These are phyloP conservation scores for Cyrtonyx montezumae DNA, from an alignment of 2,113 vertebrate species.

Conservation along the genomic window DNA sequence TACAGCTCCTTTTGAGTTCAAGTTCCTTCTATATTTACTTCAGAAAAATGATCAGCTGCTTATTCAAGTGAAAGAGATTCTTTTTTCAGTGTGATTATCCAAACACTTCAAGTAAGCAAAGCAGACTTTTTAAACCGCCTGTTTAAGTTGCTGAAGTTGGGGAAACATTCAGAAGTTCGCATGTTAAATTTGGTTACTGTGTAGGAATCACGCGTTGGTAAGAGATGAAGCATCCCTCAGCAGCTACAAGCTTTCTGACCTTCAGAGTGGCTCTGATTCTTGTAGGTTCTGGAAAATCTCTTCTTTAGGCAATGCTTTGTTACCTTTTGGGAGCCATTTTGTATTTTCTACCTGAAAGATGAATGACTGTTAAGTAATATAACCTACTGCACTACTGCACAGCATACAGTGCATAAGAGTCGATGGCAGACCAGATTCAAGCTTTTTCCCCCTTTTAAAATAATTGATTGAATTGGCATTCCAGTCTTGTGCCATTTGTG, in stretches of 20 bases:
- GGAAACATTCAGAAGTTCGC: not conserved
- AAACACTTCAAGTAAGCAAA: not conserved
- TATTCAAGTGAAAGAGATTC: conserved; percentile 19
- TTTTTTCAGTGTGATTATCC: not conserved
- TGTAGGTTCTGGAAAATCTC: not conserved
- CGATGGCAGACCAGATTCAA: rapidly evolving
- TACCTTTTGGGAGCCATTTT: not conserved
- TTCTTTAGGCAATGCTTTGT: not conserved
- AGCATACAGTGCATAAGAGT: not conserved
- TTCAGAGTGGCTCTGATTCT: not conserved
- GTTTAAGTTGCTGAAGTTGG: not conserved
- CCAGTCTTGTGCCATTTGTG: not conserved
- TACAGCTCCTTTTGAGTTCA: conserved; percentile 31
- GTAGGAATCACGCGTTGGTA: not conserved
- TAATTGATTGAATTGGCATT: not conserved
- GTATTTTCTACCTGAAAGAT: not conserved
- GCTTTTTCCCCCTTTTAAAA: not conserved
- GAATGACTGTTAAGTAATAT: not conserved
- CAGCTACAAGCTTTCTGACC: not conserved
- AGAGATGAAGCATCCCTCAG: not conserved
- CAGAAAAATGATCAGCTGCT: conserved; percentile 30
- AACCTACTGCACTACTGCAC: not conserved
- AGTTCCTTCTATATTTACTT: conserved; percentile 30
- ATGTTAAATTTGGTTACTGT: not conserved
- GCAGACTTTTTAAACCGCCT: not conserved